Base-by-base conservation (phyloP, 2,797 vertebrate species). In the Choloepus didactylus region DNA sequence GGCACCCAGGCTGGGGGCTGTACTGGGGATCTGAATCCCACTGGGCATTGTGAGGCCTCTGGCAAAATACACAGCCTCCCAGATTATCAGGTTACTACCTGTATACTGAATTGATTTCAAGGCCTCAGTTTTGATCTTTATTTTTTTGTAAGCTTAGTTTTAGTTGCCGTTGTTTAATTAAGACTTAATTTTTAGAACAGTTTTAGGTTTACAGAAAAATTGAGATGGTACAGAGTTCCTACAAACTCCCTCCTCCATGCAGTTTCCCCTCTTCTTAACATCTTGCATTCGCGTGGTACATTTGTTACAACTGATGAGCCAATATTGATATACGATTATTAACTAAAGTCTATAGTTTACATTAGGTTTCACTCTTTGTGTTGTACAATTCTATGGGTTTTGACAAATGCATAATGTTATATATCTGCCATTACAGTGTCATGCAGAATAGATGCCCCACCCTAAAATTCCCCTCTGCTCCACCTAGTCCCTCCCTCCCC, bases 21-120 rank as follows among this genome's bases (percentile, higher is more conserved):
- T 35, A 18, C 18, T 4, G 25, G 19, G 51, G 31, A 38, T 54
- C 51, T 1, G 9, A 62, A 44, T 31, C 51, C 54, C 9, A 16
- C 70, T 14, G 60, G 19, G 35, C 49, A n/a, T 44, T 29, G 25
- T 23, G 31, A 56, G 44, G 51, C 85, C 72, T 49, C 31, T 6
- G 70, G 64, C 62, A n/a, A 88, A 54, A n/a, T n/a, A 51, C 14
- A 51, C 69, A 41, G 5, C n/a, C 19, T 89, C 64, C 70, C n/a
- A n/a, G 67, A 18, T 23, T 72, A 67, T n/a, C 56, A 79, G 14
- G 31, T 51, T 27, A 64, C 19, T 75, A 67, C 16, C 35, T 29
- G 9, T 77, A 59, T 69, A 60, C 66, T n/a, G 75, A 66, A 7
- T 18, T 89, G 56, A 41, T 72, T 92, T 90, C 69, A 96, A 93